These are phyloP conservation scores for Mylabris phalerata DNA, from an alignment of 1,140 invertebrate species.

Conservation along the genomic window DNA sequence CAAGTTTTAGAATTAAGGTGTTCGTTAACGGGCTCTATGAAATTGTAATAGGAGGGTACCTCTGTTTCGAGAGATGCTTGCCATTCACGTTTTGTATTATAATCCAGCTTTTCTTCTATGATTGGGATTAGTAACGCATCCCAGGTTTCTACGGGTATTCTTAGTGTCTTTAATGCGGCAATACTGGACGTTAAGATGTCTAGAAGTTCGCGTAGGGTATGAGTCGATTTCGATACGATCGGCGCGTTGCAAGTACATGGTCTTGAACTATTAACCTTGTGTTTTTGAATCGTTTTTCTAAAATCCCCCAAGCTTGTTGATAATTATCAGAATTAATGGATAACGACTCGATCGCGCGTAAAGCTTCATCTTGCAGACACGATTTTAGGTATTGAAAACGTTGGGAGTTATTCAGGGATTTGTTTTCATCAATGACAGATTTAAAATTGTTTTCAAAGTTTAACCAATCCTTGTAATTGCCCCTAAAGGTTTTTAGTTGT, in stretches of 20 bases:
- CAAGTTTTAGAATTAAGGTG: neutral
- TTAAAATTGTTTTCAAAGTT: too few relatives aligned
- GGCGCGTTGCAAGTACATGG: conserved; percentile 5
- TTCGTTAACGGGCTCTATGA: neutral
- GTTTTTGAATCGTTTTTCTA: conserved; percentile 20
- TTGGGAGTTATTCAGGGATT: neutral
- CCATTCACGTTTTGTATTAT: conserved; percentile 9
- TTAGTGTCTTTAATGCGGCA: neutral
- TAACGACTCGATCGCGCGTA: conserved; percentile 12
- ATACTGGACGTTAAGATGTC: conserved; percentile 2
- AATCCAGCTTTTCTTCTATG: conserved; percentile 16
- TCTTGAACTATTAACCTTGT: conserved; percentile 16
- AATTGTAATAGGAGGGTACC: neutral
- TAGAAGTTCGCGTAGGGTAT: neutral
- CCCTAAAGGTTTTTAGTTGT: too few relatives aligned
- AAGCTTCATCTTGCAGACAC: conserved; percentile 14
- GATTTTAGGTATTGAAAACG: conserved; percentile 26
- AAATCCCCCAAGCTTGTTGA: conserved; percentile 10
- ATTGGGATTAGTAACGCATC: conserved; percentile 9
- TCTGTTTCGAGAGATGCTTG: neutral
- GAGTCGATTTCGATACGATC: conserved; percentile 7
- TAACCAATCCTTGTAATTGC: too few relatives aligned
- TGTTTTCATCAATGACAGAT: too few relatives aligned
- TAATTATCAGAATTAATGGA: conserved; percentile 16
- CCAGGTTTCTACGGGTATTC: conserved; percentile 4